Base-by-base conservation (phyloP, 2,888 invertebrate genomes). In the Noctua janthe region DNA sequence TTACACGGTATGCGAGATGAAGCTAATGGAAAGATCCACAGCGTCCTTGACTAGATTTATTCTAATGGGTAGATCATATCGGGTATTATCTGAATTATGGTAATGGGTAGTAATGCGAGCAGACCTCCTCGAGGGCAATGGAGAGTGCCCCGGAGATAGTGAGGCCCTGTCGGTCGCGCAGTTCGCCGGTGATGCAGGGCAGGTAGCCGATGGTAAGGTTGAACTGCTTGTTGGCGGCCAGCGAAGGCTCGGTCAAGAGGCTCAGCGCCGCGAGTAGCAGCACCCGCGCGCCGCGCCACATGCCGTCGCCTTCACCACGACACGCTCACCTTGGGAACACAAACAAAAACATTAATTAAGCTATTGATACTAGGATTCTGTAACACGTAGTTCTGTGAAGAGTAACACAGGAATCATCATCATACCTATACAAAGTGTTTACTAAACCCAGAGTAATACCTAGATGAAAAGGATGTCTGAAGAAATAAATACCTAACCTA, bases 121-220 rank as follows among this genome's bases (percentile, higher is more conserved):
- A 81, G 92, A 99, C 98, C 97, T 98, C 98, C 90, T 99, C 98
- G 80, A 99, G 97, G 76, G 99, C 99, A 97, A 98, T 98, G 71
- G 99, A 98, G 89, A 99, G 97, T 76, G 99, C 99, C 80, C 99
- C 99, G 76, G 99, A 99, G 92, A 99, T 98, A 87, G 98, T 98
- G 91, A 99, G 97, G 39, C 99, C 99, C 95, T 98, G 98, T 86
- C 98, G 97, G 94, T 98, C 98, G 91, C 98, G 98, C 88, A 98
- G 97, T 78, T 97, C 98, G 91, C 98, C 98, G 94, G 97, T 98
- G 93, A 98, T 97, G 79, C 99, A 98, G 75, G 99, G 98, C 92
- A 99, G 97, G 96, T 99, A 99, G 86, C 99, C 99, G 91, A 99
- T 97, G 90, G 98, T 98, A 92, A 99, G 97, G 91, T 96, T 96